Percentiles rank a stretch among this genome's conserved stretches.
Evolutionary conservation across 2,113 vertebrate species (phyloP).

Genomic region (Calonectris borealis): DNA sequence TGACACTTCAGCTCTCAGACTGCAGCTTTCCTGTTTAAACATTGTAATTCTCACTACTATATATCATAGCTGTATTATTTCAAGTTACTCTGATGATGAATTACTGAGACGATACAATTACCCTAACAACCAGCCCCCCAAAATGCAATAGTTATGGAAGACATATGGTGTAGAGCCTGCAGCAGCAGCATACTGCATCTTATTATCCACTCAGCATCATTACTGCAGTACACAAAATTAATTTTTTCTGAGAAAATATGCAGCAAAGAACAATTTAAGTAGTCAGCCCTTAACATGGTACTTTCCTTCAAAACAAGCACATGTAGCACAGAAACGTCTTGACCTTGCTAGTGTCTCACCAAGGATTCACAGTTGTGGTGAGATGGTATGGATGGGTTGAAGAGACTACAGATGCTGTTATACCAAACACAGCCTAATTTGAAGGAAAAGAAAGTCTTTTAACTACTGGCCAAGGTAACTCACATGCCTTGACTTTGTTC

Average conservation of each 20-base stretch:
- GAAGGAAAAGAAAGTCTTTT: neutral
- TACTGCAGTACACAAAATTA: constrained; percentile 50
- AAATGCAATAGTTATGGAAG: constrained; percentile 67
- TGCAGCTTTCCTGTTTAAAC: neutral
- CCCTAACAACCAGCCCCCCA: constrained; percentile 52
- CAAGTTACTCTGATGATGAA: constrained; percentile 41
- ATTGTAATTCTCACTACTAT: neutral
- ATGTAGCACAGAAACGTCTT: neutral
- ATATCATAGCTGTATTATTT: constrained; percentile 29
- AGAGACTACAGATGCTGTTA: neutral
- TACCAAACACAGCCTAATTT: neutral
- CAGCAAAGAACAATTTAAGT: constrained; percentile 24
- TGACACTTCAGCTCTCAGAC: neutral
- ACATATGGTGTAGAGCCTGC: constrained; percentile 71
- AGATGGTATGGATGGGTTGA: neutral
- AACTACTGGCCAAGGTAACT: neutral
- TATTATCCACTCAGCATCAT: constrained; percentile 83
- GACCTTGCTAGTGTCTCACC: neutral
- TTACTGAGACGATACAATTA: constrained; percentile 51
- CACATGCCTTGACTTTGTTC: neutral
- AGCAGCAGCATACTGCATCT: constrained; percentile 68
- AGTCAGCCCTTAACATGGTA: neutral
- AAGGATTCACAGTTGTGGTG: neutral
- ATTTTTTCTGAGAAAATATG: constrained; percentile 44
- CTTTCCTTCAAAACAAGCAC: neutral